These are phyloP conservation scores for Aethes cnicana DNA, from an alignment of 2,888 invertebrate genomes.

Conservation along the genomic window DNA sequence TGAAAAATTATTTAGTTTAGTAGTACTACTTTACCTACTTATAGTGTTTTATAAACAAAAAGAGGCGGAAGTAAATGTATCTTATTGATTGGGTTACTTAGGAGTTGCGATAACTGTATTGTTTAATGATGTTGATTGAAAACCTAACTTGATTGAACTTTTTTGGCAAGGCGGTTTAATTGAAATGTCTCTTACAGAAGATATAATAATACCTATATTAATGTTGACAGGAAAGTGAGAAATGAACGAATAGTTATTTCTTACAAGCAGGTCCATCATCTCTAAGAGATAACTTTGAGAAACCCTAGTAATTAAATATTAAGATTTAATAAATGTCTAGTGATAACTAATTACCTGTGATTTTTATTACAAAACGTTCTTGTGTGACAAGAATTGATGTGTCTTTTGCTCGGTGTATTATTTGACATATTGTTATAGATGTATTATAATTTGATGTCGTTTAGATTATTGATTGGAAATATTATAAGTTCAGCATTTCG, in stretches of 20 bases:
- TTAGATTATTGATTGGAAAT: slow-evolving; percentile 1
- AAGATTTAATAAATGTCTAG: slow-evolving; percentile 57
- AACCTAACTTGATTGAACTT: no score
- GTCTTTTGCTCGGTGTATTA: slow-evolving; percentile 48
- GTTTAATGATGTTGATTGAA: no score
- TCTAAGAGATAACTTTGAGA: slow-evolving; percentile 28
- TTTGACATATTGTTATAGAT: slow-evolving; percentile 38
- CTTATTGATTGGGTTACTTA: no score
- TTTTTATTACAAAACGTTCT: slow-evolving; percentile 69
- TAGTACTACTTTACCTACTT: no score
- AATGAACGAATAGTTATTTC: background rate
- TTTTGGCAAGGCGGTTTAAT: no score
- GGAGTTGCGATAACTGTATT: no score
- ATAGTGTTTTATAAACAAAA: no score
- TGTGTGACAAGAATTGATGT: slow-evolving; percentile 69
- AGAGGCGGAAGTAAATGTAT: no score
- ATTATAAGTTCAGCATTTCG: background rate
- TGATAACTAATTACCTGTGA: slow-evolving; percentile 75
- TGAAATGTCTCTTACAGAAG: no score
- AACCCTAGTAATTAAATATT: slow-evolving; percentile 25
- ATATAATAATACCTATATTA: no score
- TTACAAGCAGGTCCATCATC: slow-evolving; percentile 6
- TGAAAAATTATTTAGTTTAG: no score
- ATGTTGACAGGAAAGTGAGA: no score
- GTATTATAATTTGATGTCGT: slow-evolving; percentile 9